Conservation (phyloP, 2,113 vertebrate genomes). For the Sapajus apella region DNA sequence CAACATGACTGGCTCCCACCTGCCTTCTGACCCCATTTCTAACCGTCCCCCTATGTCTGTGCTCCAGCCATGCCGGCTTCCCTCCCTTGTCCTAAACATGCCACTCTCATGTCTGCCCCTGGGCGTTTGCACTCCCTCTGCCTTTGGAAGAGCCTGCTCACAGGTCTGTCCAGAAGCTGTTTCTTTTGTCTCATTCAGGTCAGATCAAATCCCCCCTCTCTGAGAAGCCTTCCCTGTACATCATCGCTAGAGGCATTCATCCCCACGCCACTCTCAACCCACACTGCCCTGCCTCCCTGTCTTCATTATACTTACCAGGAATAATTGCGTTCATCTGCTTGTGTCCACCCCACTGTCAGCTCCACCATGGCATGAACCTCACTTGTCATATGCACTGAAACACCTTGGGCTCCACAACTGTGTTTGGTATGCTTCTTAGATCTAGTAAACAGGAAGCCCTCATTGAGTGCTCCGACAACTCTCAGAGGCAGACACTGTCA, state of each 20-base stretch:
- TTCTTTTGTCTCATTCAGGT: background rate
- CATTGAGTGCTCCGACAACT: background rate
- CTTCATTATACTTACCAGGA: background rate
- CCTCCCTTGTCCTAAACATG: background rate
- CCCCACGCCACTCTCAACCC: too few relatives aligned
- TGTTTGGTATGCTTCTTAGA: background rate
- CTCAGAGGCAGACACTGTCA: background rate
- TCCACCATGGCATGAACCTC: too few relatives aligned
- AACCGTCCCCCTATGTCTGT: background rate
- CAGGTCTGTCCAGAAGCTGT: background rate
- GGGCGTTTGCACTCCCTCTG: background rate
- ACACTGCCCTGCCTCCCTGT: background rate
- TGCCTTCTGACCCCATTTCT: background rate
- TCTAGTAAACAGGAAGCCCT: background rate
- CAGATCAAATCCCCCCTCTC: background rate
- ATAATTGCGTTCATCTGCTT: accelerated
- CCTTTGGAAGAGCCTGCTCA: background rate
- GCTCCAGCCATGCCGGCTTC: background rate
- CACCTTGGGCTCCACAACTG: accelerated
- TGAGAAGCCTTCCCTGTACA: background rate
- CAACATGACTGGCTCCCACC: too few relatives aligned
- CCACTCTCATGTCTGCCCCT: background rate
- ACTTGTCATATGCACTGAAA: background rate
- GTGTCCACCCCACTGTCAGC: accelerated
- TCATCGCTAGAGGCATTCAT: background rate